These are phyloP conservation scores for Limosa lapponica DNA, from an alignment of 2,797 vertebrate genomes.

Conservation along the genomic window DNA sequence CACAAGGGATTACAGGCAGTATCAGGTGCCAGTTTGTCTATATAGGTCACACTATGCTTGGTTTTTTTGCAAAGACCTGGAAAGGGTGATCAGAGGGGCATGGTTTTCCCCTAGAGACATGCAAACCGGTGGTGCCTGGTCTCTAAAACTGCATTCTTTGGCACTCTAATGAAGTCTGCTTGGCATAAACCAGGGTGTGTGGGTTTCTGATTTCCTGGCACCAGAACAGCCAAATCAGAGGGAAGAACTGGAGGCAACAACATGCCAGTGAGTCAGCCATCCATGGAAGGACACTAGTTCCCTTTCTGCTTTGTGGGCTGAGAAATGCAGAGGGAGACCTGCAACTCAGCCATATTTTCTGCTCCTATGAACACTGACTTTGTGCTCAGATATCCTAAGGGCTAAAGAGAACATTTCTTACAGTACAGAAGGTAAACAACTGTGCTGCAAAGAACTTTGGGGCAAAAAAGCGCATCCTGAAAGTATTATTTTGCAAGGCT, in stretches of 20 bases:
- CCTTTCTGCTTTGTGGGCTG: constrained; percentile 47
- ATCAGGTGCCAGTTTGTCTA: not conserved
- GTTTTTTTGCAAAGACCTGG: not conserved
- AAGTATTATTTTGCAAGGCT: not conserved
- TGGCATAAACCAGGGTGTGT: constrained; percentile 29
- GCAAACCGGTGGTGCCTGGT: not conserved
- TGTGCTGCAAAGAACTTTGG: not conserved
- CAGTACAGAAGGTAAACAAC: not conserved
- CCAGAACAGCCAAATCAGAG: constrained; percentile 43
- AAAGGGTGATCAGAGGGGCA: not conserved
- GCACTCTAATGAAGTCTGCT: not conserved
- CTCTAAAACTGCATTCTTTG: constrained; percentile 23
- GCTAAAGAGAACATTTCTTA: not conserved
- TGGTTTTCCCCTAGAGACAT: not conserved
- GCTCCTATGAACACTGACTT: constrained; percentile 23
- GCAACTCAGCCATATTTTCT: constrained; percentile 36
- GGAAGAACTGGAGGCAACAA: constrained; percentile 49
- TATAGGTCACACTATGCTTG: not conserved
- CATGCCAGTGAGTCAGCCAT: constrained; percentile 63
- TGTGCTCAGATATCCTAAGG: not conserved
- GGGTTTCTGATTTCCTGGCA: constrained; percentile 59
- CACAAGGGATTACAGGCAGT: not conserved
- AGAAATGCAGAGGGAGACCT: constrained; percentile 50
- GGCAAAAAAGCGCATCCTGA: accelerated
- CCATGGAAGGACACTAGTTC: constrained; percentile 50